A percentile compares a stretch with the other conserved stretches of the same genome.
phyloP scores from a whole-genome alignment of 2,113 vertebrate species.

The Chelonoidis abingdonii region DNA sequence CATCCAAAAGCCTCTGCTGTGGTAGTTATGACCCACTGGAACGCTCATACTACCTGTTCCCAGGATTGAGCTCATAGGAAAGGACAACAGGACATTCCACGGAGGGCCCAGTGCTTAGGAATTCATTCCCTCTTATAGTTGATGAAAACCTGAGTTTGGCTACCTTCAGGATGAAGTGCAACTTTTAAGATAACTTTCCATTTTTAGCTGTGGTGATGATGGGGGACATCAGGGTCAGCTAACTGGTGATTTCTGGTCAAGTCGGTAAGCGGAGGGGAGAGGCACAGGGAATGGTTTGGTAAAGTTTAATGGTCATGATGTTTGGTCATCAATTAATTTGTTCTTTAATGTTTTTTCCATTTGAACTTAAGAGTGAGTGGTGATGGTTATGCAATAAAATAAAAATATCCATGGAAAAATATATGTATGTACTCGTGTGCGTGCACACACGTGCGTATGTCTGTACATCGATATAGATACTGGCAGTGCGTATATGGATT shows the following conservation, averaged over 20 bases:
- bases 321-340: neutral
- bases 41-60: neutral
- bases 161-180: fast-evolving
- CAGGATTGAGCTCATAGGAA: neutral
- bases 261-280: neutral
- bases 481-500: fast-evolving
- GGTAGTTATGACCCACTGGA: neutral
- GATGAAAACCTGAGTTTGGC: neutral
- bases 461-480: neutral
- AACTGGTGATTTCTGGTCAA: neutral
- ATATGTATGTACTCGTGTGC: fast-evolving
- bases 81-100: neutral
- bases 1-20: fast-evolving
- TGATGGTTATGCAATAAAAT: neutral
- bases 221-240: fast-evolving
- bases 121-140: neutral
- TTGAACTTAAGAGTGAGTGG: fast-evolving
- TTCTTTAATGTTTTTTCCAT: fast-evolving
- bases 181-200: fast-evolving
- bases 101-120: neutral
- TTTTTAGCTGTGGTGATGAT: neutral
- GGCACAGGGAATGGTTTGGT: neutral
- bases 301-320: neutral
- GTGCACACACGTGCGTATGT: fast-evolving
- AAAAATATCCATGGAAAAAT: neutral